These are phyloP conservation scores for Scytalopus superciliaris DNA, from an alignment of 2,113 vertebrate genomes.

Conservation along the genomic window DNA sequence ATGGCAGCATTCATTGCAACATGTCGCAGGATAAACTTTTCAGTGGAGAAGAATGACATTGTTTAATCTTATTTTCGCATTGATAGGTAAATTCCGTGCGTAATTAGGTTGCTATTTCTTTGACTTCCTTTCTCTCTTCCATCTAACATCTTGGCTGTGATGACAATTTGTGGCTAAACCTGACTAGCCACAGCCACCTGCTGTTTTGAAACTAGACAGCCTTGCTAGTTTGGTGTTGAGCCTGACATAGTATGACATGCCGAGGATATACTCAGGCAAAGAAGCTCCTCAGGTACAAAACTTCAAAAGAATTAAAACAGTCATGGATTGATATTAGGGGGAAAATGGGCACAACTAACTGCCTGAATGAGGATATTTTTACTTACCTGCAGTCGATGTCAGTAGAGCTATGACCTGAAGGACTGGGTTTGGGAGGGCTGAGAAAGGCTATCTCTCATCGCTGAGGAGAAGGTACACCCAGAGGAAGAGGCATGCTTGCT, in stretches of 20 bases:
- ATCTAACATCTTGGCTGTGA: background rate
- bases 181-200: background rate
- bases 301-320: background rate
- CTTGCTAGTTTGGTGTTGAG: background rate
- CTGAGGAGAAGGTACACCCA: background rate
- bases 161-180: background rate
- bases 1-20: background rate
- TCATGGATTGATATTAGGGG: background rate
- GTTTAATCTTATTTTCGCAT: background rate
- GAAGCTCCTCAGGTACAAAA: background rate
- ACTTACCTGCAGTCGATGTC: accelerated
- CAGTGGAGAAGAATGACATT: background rate
- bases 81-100: background rate
- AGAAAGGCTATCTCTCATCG: background rate
- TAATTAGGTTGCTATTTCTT: background rate
- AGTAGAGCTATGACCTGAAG: background rate
- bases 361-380: background rate
- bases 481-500: background rate
- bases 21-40: background rate
- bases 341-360: background rate
- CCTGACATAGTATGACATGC: background rate
- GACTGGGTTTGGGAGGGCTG: background rate
- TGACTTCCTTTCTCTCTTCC: background rate
- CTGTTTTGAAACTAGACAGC: background rate
- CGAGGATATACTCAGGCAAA: background rate